phyloP scores from a whole-genome alignment of 2,797 vertebrate species.

The Hypotaenidia philippensis region DNA sequence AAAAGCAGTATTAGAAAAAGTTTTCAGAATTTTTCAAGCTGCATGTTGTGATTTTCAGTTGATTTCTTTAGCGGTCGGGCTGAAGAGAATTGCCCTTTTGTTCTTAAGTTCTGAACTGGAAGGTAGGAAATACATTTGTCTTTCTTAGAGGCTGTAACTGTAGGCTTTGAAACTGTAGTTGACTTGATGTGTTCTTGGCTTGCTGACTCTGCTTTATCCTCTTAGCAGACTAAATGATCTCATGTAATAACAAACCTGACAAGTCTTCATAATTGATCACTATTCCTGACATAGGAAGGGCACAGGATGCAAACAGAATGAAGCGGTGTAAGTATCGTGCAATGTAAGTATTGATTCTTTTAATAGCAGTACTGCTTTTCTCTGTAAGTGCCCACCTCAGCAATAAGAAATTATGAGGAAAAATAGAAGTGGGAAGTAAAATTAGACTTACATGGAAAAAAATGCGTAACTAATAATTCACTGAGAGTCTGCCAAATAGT shows the following conservation, averaged over 20 bases:
- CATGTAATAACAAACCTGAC: conserved; percentile 36
- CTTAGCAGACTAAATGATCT: conserved; percentile 56
- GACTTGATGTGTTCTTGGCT: conserved; percentile 13
- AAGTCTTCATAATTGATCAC: conserved; percentile 64
- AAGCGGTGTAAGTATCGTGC: not conserved
- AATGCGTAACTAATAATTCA: not conserved
- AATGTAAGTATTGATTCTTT: conserved; percentile 61
- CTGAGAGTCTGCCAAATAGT: not conserved
- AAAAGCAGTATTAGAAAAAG: not conserved
- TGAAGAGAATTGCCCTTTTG: not conserved
- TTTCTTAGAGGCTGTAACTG: not conserved
- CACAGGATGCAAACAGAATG: conserved; percentile 46
- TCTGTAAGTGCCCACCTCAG: conserved; percentile 52
- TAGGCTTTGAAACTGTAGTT: not conserved
- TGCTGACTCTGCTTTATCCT: conserved; percentile 63
- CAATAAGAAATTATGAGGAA: conserved; percentile 45
- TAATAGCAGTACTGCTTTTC: conserved; percentile 15
- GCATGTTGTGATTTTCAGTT: not conserved
- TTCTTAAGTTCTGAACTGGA: not conserved
- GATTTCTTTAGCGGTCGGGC: not conserved
- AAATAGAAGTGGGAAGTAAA: conserved; percentile 36
- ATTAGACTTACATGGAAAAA: not conserved
- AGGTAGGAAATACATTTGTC: not conserved
- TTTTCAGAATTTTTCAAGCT: not conserved
- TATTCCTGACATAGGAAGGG: conserved; percentile 33